Evolutionary conservation across 2,888 invertebrate species (phyloP).

Genomic region (Poecilobothrus nobilitatus): DNA sequence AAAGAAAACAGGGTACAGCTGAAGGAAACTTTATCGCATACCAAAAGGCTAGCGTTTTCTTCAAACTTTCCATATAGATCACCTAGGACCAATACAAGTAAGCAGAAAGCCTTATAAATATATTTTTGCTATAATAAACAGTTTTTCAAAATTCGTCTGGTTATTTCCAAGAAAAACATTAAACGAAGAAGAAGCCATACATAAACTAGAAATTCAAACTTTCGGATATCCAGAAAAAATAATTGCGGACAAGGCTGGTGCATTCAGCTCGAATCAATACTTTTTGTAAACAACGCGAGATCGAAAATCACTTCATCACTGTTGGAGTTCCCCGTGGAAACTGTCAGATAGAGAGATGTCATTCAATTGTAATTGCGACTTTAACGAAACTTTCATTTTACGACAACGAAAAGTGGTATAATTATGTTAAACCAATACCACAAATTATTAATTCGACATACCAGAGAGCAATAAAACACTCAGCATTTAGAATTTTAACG

Average conservation of each 20-base stretch:
- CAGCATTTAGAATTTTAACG: neutral
- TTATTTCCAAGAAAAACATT: neutral
- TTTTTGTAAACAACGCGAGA: constrained; percentile 25
- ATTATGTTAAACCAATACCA: too few species aligned
- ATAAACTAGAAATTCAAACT: constrained; percentile 25
- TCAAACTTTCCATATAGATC: too few species aligned
- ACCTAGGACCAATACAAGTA: too few species aligned
- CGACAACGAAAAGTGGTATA: neutral
- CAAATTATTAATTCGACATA: neutral
- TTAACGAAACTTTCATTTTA: neutral
- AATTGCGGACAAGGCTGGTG: constrained; percentile 32
- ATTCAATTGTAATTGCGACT: neutral
- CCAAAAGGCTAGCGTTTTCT: too few species aligned
- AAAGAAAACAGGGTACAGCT: too few species aligned
- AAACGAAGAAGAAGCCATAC: constrained; percentile 26
- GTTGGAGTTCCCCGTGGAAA: neutral
- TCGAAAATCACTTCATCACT: neutral
- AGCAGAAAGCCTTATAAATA: too few species aligned
- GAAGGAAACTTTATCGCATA: too few species aligned
- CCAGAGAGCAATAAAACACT: neutral
- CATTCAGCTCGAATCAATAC: constrained; percentile 32
- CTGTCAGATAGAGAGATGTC: neutral
- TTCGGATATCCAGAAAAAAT: constrained; percentile 34
- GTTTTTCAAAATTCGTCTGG: too few species aligned
- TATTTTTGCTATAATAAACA: too few species aligned